A percentile compares a stretch with the other conserved stretches of the same genome.
Conservation (phyloP, 2,113 vertebrate genomes). For the Zeus faber region DNA sequence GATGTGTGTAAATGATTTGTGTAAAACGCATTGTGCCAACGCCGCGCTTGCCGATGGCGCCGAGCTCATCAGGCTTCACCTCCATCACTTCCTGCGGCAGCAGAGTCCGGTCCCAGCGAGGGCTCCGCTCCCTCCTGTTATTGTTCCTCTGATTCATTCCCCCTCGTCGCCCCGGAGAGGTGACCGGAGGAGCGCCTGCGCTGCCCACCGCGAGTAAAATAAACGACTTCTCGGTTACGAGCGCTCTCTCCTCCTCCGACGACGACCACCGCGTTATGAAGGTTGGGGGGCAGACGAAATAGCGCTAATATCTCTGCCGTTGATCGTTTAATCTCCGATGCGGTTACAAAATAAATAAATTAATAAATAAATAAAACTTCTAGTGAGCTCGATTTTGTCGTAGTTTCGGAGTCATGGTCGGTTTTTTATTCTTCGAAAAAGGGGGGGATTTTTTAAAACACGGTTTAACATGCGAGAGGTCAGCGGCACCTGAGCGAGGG, state of each 20-base stretch:
- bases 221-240: slow-evolving; percentile 51
- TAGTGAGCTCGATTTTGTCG: no score
- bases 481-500: no score
- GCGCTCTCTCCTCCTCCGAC: slow-evolving; percentile 34
- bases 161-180: slow-evolving; percentile 39
- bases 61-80: slow-evolving; percentile 51
- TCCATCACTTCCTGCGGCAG: slow-evolving; percentile 43
- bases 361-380: no score
- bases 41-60: slow-evolving; percentile 46
- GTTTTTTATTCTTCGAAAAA: no score
- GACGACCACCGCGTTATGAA: slow-evolving; percentile 49
- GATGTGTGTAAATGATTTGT: slow-evolving; percentile 70
- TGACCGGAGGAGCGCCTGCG: slow-evolving; percentile 35
- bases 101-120: slow-evolving; percentile 33
- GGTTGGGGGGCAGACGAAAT: no score
- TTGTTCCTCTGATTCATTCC: slow-evolving; percentile 69
- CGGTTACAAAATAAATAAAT: no score
- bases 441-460: no score
- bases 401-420: no score
- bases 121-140: slow-evolving; percentile 62
- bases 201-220: slow-evolving; percentile 50
- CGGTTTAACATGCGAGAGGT: no score
- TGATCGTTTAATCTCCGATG: no score
- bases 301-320: no score
- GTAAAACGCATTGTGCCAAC: slow-evolving; percentile 62